Evolutionary conservation across 1,140 invertebrate species (phyloP).

Genomic region (Aphelinus atriplicis): DNA sequence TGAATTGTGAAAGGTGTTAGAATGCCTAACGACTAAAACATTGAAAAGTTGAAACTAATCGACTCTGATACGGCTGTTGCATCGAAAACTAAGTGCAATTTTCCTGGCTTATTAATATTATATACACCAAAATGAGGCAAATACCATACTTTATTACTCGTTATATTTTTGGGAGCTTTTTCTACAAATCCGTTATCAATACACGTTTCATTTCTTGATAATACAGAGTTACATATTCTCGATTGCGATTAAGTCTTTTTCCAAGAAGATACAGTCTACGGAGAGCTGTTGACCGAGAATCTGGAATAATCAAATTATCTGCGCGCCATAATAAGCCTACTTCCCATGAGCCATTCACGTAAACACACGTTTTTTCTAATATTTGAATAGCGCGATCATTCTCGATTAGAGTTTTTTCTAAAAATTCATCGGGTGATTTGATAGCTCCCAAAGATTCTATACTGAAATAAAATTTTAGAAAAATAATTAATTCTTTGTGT

Average conservation of each 20-base stretch:
- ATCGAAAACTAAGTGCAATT: not conserved
- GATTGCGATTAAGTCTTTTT: not conserved
- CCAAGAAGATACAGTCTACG: not conserved
- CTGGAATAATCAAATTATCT: not conserved
- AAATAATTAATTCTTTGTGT: not conserved
- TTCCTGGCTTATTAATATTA: not conserved
- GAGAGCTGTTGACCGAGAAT: not conserved
- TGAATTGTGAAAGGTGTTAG: no score
- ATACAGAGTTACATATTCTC: not conserved
- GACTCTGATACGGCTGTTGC: not conserved
- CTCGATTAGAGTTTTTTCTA: not conserved
- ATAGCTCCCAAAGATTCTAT: not conserved
- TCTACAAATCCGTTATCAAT: not conserved
- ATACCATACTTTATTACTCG: not conserved
- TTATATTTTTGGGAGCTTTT: not conserved
- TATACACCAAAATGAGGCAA: constrained; percentile 1
- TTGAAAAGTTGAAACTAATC: not conserved
- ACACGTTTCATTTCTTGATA: not conserved
- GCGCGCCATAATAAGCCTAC: not conserved
- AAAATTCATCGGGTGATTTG: not conserved
- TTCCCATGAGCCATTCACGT: not conserved
- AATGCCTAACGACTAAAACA: not conserved
- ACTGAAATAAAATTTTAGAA: not conserved
- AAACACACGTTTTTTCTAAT: not conserved
- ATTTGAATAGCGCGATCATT: not conserved